Conservation (phyloP, 2,113 vertebrate genomes). For the Falcunculus frontatus region DNA sequence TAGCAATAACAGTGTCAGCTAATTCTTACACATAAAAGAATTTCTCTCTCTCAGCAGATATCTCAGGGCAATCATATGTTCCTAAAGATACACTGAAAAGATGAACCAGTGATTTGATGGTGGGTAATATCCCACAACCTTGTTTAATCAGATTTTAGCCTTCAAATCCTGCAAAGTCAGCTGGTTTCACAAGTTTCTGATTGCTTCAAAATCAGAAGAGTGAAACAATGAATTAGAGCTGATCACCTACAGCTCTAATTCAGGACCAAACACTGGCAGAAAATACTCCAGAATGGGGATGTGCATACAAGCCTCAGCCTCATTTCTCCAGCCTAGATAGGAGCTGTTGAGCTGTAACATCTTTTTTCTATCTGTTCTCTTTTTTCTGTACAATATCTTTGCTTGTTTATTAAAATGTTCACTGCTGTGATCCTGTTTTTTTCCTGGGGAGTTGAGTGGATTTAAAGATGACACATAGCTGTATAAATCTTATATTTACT, state of each 20-base stretch:
- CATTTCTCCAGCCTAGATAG: not conserved
- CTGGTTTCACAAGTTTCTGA: not conserved
- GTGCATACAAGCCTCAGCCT: not conserved
- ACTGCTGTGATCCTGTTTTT: constrained; percentile 45
- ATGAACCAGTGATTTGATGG: not conserved
- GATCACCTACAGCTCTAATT: not conserved
- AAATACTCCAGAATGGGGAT: not conserved
- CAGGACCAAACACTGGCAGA: not conserved
- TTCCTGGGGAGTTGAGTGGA: not conserved
- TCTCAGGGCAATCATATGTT: not conserved
- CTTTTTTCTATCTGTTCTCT: not conserved
- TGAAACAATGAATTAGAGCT: constrained; percentile 26
- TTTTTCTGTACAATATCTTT: not conserved
- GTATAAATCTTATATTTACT: constrained; percentile 31
- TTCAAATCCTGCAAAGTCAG: constrained; percentile 26
- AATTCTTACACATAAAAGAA: not conserved
- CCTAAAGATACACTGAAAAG: not conserved
- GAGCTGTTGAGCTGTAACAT: not conserved
- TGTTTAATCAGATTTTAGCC: constrained; percentile 33
- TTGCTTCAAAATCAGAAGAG: constrained; percentile 38
- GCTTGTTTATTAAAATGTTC: constrained; percentile 57
- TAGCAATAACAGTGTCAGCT: not conserved
- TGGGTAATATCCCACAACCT: not conserved
- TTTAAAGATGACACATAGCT: constrained; percentile 39
- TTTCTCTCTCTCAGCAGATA: not conserved